Base-by-base conservation (phyloP, 1,140 invertebrate species). In the Limonius californicus region DNA sequence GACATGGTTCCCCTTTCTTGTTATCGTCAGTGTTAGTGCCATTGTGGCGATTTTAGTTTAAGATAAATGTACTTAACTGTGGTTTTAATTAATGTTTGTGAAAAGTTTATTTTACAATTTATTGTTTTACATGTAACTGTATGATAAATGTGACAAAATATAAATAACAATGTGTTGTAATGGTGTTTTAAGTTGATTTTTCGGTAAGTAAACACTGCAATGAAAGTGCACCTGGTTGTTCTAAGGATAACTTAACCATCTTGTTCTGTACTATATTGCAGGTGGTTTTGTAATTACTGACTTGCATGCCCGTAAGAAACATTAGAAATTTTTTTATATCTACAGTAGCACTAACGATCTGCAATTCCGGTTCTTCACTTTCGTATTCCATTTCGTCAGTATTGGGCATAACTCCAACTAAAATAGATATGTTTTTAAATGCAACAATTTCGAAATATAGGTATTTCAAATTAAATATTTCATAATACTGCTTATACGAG, bases 1-100 rank as follows among this genome's bases (percentile, higher is more conserved):
- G 79, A 94, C 92, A 0, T 97, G 93, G 93, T 61, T 91, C 27
- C 94, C 94, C 19, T 96, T 95, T 77, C 65, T 85, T 2, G 78
- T 92, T 27, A 74, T 94, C 60, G 72, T 84, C 7, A 67, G 66
- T 14, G 68, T 79, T 23, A 68, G 82, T 54, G 16, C 57, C 16
- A 57, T 70, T 19, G 30, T 66, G 32, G 15, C 55, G 14, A 57
- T 64, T 61, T 14, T 50, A 50, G 20, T 50, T 16, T 50, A 50
- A 19, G 54, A 27, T 27, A 27, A 27, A 3, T 4, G 23, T 27
- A n/a, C n/a, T n/a, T n/a, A n/a, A n/a, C n/a, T n/a, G n/a, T n/a
- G n/a, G n/a, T n/a, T n/a, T n/a, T n/a, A n/a, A n/a, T n/a, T n/a
- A n/a, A n/a, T n/a, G n/a, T n/a, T n/a, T n/a, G n/a, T n/a, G n/a